phyloP scores from a whole-genome alignment of 2,888 invertebrate species.

The Amiota mariae region DNA sequence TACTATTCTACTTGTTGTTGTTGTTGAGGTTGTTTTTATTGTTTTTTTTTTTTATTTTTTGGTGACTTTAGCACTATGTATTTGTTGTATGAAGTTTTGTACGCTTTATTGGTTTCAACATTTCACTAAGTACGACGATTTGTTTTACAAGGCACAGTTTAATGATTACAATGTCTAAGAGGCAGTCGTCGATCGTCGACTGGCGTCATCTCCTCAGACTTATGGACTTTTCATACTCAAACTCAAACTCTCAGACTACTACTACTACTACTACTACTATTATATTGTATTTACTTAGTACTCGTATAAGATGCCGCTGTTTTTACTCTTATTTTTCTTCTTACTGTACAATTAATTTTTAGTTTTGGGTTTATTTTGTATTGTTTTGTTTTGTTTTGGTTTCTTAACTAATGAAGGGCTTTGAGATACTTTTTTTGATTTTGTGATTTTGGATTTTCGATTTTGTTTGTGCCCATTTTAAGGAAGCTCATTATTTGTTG shows the following conservation, averaged over 20 bases:
- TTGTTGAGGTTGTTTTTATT: neutral
- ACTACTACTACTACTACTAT: neutral
- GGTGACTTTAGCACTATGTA: neutral
- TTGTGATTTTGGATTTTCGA: neutral
- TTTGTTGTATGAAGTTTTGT: slow-evolving; percentile 1
- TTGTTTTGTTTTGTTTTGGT: slow-evolving; percentile 19
- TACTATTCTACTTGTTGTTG: slow-evolving; percentile 27
- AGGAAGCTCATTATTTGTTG: slow-evolving; percentile 30
- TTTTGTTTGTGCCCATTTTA: neutral
- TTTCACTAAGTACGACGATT: slow-evolving; percentile 64
- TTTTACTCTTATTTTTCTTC: slow-evolving; percentile 48
- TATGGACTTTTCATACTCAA: too few relatives aligned
- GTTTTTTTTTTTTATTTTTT: neutral
- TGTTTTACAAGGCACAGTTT: slow-evolving; percentile 63
- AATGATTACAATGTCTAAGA: slow-evolving; percentile 64
- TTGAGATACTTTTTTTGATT: slow-evolving; percentile 36
- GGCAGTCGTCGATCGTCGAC: slow-evolving; percentile 20
- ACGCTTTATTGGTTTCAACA: slow-evolving; percentile 58
- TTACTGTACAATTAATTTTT: slow-evolving; percentile 64
- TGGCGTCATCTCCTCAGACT: slow-evolving; percentile 10
- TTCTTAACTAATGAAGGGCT: slow-evolving; percentile 56
- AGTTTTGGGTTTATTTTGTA: slow-evolving; percentile 44
- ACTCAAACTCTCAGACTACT: neutral
- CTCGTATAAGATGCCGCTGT: slow-evolving; percentile 31
- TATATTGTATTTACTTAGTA: neutral